These are phyloP conservation scores for Pitangus sulphuratus DNA, from an alignment of 2,797 vertebrate genomes.

Conservation along the genomic window DNA sequence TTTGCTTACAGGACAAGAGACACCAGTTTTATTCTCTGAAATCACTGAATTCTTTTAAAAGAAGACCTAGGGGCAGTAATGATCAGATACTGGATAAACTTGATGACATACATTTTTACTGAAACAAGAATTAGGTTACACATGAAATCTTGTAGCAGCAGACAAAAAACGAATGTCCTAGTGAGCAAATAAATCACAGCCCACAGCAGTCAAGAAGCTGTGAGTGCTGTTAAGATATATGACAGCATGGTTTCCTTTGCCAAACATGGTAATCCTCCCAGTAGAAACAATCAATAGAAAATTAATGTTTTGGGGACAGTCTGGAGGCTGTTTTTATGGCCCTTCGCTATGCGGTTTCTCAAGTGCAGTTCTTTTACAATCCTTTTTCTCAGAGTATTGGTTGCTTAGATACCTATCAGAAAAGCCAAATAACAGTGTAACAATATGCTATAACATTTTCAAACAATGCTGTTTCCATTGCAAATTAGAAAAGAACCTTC, in stretches of 20 bases:
- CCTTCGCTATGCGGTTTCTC: background rate
- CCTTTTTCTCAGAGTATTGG: background rate
- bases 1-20: background rate
- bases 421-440: background rate
- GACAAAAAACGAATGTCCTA: background rate
- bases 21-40: background rate
- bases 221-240: background rate
- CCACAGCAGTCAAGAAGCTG: background rate
- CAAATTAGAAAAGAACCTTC: background rate
- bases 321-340: background rate
- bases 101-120: background rate
- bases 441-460: background rate
- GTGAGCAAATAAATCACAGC: background rate
- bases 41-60: background rate
- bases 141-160: background rate
- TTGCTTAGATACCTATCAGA: background rate
- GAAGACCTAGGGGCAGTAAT: background rate
- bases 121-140: background rate
- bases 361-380: background rate
- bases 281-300: background rate
- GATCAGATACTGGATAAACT: background rate
- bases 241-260: background rate
- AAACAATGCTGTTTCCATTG: background rate
- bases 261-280: background rate
- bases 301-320: background rate